A percentile compares a stretch with the other conserved stretches of the same genome.
Evolutionary conservation across 2,888 invertebrate species (phyloP).

Genomic region (Temnothorax ravouxi): DNA sequence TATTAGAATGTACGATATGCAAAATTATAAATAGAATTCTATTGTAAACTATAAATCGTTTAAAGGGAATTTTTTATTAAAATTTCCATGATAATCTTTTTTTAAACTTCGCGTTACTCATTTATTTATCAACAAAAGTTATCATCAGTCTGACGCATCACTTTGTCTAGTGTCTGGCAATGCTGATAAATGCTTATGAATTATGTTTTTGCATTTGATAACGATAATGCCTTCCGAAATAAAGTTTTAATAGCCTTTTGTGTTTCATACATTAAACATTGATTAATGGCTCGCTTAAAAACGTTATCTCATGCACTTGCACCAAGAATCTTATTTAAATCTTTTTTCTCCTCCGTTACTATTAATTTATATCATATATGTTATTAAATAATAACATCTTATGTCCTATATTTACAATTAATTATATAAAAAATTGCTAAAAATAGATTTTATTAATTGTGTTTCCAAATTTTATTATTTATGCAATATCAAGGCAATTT

Average conservation of each 20-base stretch:
- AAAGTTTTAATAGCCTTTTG: background rate
- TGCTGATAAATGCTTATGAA: background rate
- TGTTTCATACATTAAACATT: background rate
- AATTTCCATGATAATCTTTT: background rate
- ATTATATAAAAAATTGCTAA: background rate
- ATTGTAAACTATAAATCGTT: background rate
- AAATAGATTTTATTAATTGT: background rate
- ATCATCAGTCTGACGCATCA: background rate
- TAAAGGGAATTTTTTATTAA: background rate
- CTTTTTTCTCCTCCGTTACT: background rate
- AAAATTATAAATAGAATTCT: background rate
- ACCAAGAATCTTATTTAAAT: background rate
- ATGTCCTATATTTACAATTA: background rate
- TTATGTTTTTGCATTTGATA: conserved; percentile 1
- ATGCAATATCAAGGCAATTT: background rate
- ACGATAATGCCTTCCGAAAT: background rate
- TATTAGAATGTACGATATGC: background rate
- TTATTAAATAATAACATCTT: background rate
- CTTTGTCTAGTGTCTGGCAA: background rate
- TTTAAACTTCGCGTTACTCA: background rate
- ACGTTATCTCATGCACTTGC: background rate
- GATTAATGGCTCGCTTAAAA: background rate
- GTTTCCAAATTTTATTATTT: background rate
- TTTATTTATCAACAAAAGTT: background rate
- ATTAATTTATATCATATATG: background rate